Evolutionary conservation across 2,113 vertebrate genomes (phyloP).

Genomic region (Clarias gariepinus): DNA sequence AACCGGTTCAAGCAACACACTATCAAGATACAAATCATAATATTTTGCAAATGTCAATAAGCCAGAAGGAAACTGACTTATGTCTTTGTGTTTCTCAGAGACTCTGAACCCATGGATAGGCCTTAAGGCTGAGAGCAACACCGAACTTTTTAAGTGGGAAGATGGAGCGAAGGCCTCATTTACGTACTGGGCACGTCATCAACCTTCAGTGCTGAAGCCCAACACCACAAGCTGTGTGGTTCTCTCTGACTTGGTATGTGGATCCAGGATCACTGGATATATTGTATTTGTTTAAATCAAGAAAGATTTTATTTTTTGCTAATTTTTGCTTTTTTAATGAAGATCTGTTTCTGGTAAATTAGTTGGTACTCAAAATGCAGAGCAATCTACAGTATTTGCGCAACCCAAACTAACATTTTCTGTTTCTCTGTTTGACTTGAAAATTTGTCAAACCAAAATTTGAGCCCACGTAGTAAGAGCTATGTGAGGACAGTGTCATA

Average conservation of each 20-base stretch:
- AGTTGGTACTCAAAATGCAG: neutral
- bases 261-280: neutral
- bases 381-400: neutral
- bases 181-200: conserved; percentile 84
- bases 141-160: conserved; percentile 81
- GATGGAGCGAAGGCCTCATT: conserved; percentile 77
- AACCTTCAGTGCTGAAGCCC: conserved; percentile 73
- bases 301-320: neutral
- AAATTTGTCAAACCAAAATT: neutral
- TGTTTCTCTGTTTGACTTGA: neutral
- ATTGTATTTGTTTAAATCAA: neutral
- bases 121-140: conserved; percentile 69
- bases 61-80: neutral
- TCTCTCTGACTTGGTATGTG: conserved; percentile 80
- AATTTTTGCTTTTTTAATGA: neutral
- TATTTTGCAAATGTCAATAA: neutral
- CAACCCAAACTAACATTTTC: neutral
- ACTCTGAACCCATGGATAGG: conserved; percentile 70
- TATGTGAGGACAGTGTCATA: neutral
- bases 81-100: neutral
- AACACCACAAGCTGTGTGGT: conserved; percentile 80
- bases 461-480: neutral
- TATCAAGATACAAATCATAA: neutral
- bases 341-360: neutral
- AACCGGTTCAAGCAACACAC: neutral